Evolutionary conservation across 2,113 vertebrate genomes (phyloP).

Genomic region (Hypomesus transpacificus): DNA sequence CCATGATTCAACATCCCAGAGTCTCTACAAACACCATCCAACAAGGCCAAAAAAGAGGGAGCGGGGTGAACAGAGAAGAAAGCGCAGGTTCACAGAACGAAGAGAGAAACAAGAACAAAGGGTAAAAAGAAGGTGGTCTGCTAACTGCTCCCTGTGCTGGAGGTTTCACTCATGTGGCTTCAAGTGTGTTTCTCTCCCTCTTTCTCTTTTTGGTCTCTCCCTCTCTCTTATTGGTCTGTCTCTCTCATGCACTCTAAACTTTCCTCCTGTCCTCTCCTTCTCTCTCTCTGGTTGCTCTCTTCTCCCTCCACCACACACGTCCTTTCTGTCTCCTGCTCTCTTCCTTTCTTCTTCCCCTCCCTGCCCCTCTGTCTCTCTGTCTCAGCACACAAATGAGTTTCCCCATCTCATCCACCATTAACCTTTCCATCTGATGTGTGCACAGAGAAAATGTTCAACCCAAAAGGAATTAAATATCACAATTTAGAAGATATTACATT

Average conservation of each 20-base stretch:
- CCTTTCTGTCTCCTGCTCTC: no score
- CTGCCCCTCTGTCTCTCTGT: background rate
- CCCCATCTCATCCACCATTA: slow-evolving; percentile 7
- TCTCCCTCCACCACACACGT: no score
- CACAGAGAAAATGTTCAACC: slow-evolving; percentile 7
- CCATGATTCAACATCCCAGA: slow-evolving; percentile 11
- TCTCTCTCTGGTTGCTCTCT: no score
- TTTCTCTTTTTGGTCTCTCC: background rate
- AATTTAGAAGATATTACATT: slow-evolving; percentile 2
- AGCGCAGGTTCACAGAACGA: background rate
- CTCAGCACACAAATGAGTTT: background rate
- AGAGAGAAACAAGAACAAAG: background rate
- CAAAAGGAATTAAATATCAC: slow-evolving; percentile 12
- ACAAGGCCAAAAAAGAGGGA: background rate
- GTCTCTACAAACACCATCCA: background rate
- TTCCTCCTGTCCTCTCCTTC: no score
- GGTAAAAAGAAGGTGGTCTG: background rate
- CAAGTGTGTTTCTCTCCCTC: background rate
- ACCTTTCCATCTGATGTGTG: slow-evolving; percentile 11
- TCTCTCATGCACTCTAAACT: background rate
- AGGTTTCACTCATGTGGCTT: no score
- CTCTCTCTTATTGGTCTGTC: background rate
- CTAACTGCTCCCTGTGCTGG: background rate
- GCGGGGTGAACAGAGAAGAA: background rate
- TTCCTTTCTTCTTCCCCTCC: no score